phyloP scores from a whole-genome alignment of 2,113 vertebrate genomes.

The Salminus brasiliensis region DNA sequence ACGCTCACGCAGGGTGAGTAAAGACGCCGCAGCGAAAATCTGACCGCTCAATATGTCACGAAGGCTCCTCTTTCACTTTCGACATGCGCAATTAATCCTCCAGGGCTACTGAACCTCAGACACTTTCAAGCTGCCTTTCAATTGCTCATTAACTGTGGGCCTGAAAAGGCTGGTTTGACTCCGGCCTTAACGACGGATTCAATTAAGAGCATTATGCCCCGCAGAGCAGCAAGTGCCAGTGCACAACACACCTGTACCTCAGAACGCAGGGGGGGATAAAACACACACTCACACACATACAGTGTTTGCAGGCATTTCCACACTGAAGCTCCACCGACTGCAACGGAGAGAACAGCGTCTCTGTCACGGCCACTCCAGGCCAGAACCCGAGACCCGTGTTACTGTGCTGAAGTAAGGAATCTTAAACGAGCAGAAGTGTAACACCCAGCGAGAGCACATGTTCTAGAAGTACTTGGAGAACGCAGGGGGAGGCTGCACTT shows the following conservation, averaged over 20 bases:
- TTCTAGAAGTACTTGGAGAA: background rate
- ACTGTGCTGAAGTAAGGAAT: background rate
- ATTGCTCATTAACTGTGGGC: slow-evolving; percentile 46
- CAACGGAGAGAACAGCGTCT: too few species aligned
- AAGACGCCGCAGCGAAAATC: slow-evolving; percentile 29
- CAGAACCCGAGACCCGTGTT: too few species aligned
- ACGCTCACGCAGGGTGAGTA: slow-evolving; percentile 3
- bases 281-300: background rate
- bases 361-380: too few species aligned
- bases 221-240: background rate
- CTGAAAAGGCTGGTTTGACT: slow-evolving; percentile 8
- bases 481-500: slow-evolving; percentile 10
- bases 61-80: slow-evolving; percentile 38
- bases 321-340: too few species aligned
- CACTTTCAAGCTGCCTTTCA: slow-evolving; percentile 36
- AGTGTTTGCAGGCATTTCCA: background rate
- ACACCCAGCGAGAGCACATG: background rate
- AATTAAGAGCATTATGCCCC: slow-evolving; percentile 42
- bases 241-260: slow-evolving; percentile 27
- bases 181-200: slow-evolving; percentile 27
- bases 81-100: slow-evolving; percentile 48
- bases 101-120: slow-evolving; percentile 28
- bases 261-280: background rate
- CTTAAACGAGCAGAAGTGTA: background rate
- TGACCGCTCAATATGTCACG: slow-evolving; percentile 30